Base-by-base conservation (phyloP, 2,888 invertebrate genomes). In the Drosophila sordidapex region DNA sequence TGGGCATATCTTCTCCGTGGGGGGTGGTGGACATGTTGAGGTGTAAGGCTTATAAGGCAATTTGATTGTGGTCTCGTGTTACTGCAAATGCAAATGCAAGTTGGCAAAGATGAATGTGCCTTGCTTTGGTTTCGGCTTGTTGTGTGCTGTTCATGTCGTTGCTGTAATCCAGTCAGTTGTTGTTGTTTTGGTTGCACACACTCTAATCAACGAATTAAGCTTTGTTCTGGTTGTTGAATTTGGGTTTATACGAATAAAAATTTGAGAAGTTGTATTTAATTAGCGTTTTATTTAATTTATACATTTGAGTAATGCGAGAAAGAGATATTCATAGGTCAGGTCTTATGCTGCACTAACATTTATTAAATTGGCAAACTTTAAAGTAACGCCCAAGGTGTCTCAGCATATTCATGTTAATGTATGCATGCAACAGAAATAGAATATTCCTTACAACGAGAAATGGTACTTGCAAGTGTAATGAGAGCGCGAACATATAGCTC, bases 71-170 rank as follows among this genome's bases (percentile, higher is more conserved):
- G 56, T 54, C 46, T 27, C 10, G 74, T 43, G 69, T 63, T 49
- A 60, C 56, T 68, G 21, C 33, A 52, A 52, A 52, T 54, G 76
- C 33, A 52, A 52, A 52, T 54, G 73, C 74, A 89, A 85, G 89
- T 87, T 84, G 82, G 77, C 81, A 66, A 73, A 83, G 88, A 83
- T 77, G 77, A 65, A 76, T 76, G 82, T 59, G 38, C 15, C 43
- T 49, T 59, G 77, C 66, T 62, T 68, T 76, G 71, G 49, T 71
- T 60, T 75, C 67, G 48, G 70, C n/a, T 70, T 63, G 48, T 33
- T 52, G 40, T 15, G 18, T 21, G 21, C 21, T 33, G 54, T 43
- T 60, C 48, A 38, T 56, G 29, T 18, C 49, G 53, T 18, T 51
- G 31, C 11, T 40, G 48, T 27, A 21, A 29, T 18, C 51, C 29